Conservation (phyloP, 37 sponge, comb jelly and placozoan species). For the Aplysina aerophoba region DNA sequence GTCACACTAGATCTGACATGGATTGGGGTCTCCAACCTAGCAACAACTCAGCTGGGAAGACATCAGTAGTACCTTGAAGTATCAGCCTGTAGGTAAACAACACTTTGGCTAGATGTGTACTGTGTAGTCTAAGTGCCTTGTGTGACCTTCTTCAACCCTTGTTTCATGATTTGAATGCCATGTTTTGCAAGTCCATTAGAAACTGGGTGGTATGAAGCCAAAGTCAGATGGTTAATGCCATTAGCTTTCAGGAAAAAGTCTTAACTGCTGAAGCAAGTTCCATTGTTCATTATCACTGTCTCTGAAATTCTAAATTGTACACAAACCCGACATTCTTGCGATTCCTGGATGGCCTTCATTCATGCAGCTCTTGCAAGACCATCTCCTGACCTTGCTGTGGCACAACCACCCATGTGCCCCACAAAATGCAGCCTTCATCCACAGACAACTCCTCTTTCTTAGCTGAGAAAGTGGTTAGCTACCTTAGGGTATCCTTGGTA, state of each 20-base stretch:
- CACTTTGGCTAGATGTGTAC: not conserved
- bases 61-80: not conserved
- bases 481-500: too few species aligned
- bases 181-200: not conserved
- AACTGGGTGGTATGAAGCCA: not conserved
- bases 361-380: too few species aligned
- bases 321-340: not conserved
- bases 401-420: too few species aligned
- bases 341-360: too few species aligned
- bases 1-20: not conserved
- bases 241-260: not conserved
- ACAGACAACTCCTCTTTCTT: too few species aligned
- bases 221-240: not conserved
- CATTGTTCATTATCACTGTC: not conserved
- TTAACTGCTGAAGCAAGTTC: not conserved
- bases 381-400: too few species aligned
- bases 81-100: not conserved
- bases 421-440: too few species aligned
- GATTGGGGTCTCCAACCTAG: not conserved
- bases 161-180: not conserved
- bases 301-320: not conserved
- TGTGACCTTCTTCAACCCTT: not conserved
- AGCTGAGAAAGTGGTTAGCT: too few species aligned
- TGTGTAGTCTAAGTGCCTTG: not conserved
- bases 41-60: not conserved